A percentile compares a stretch with the other conserved stretches of the same genome.
These are phyloP conservation scores for Poeciliopsis gracilis DNA, from an alignment of 2,797 vertebrate species.

Conservation along the genomic window DNA sequence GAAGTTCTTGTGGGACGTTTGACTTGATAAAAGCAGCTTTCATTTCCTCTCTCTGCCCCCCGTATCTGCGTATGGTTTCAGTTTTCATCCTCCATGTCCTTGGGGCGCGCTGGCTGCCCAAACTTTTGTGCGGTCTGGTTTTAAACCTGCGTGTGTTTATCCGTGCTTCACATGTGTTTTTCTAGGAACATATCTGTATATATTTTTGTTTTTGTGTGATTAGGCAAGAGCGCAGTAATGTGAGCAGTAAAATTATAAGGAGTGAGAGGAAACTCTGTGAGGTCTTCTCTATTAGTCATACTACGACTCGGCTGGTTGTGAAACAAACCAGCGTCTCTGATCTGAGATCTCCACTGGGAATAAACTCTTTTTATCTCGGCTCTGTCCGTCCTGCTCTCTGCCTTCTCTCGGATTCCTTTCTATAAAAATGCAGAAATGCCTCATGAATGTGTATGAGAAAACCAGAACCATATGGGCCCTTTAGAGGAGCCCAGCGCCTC, in stretches of 20 bases:
- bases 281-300: conserved; percentile 67
- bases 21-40: conserved; percentile 41
- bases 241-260: conserved; percentile 25
- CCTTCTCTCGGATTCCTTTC: conserved; percentile 36
- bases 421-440: conserved; percentile 74
- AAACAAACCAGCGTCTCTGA: conserved; percentile 71
- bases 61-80: conserved; percentile 64
- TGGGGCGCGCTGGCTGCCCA: conserved; percentile 49
- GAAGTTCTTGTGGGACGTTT: conserved; percentile 53
- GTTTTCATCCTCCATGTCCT: conserved; percentile 67
- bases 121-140: conserved; percentile 65
- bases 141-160: conserved; percentile 49
- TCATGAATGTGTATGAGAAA: conserved; percentile 80
- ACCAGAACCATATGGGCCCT: conserved; percentile 82
- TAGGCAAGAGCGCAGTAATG: conserved; percentile 23
- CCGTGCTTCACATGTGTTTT: conserved; percentile 36
- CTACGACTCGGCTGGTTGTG: conserved; percentile 62
- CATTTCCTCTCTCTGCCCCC: conserved; percentile 42
- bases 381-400: conserved; percentile 40
- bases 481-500: conserved; percentile 52
- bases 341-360: conserved; percentile 71
- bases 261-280: conserved; percentile 59
- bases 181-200: conserved; percentile 17
- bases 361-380: conserved; percentile 61
- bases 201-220: conserved; percentile 30